A percentile compares a stretch with the other conserved stretches of the same genome.
Conservation (phyloP, 2,797 vertebrate genomes). For the Erethizon dorsatum region DNA sequence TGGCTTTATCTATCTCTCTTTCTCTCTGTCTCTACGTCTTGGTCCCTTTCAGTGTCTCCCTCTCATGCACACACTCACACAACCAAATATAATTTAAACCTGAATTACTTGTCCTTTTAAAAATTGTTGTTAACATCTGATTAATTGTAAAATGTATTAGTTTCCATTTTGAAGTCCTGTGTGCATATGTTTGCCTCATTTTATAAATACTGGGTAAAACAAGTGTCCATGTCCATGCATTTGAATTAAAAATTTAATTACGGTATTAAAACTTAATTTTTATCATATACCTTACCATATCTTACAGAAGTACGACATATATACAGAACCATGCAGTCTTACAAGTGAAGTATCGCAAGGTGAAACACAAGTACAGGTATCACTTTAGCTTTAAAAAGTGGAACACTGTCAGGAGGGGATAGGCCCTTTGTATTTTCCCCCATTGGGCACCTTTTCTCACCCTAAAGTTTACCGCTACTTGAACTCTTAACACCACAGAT, state of each 20-base stretch:
- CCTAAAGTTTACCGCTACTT: neutral
- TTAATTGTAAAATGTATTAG: neutral
- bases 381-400: neutral
- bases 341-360: neutral
- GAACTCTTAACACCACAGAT: neutral
- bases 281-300: neutral
- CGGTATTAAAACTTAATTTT: neutral
- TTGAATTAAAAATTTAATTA: constrained; percentile 30
- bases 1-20: neutral
- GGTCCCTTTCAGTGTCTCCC: neutral
- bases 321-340: neutral
- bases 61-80: neutral
- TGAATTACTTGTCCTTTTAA: neutral
- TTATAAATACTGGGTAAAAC: neutral
- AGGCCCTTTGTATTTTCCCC: neutral
- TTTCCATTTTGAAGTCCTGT: neutral
- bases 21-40: neutral
- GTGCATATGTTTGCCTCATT: neutral
- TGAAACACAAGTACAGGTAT: neutral
- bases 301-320: neutral
- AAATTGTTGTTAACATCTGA: neutral
- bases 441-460: neutral
- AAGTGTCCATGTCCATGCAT: neutral
- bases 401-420: neutral
- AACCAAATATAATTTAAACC: neutral